These are phyloP conservation scores for Mantis religiosa DNA, from an alignment of 2,888 invertebrate genomes.

Conservation along the genomic window DNA sequence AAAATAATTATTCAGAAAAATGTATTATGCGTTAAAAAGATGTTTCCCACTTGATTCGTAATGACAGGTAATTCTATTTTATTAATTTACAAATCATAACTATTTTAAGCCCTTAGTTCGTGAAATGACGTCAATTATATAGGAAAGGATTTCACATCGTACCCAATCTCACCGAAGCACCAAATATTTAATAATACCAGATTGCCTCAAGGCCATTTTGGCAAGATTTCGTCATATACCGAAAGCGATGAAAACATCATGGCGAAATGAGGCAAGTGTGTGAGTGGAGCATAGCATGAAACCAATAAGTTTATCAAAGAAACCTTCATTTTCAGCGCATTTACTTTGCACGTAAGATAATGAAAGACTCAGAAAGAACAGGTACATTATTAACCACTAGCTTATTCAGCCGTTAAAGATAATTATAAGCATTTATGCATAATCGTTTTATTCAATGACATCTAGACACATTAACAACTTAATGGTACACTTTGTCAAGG, in stretches of 20 bases:
- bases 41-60: too few relatives aligned
- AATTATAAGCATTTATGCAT: neutral
- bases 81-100: too few relatives aligned
- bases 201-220: conserved; percentile 23
- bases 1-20: too few relatives aligned
- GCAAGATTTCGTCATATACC: conserved; percentile 22
- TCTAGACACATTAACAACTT: neutral
- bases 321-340: neutral
- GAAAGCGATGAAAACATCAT: conserved; percentile 20
- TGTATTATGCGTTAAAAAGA: too few relatives aligned
- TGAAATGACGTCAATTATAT: neutral
- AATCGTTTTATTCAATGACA: neutral
- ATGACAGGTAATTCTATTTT: too few relatives aligned
- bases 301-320: neutral
- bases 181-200: neutral
- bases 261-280: conserved; percentile 11
- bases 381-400: neutral
- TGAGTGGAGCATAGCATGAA: neutral
- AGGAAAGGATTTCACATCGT: neutral
- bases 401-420: neutral
- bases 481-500: neutral
- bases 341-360: neutral
- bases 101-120: neutral
- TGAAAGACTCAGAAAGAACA: neutral
- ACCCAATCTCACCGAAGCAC: neutral